These are phyloP conservation scores for Calephelis nemesis DNA, from an alignment of 1,140 invertebrate genomes.

Conservation along the genomic window DNA sequence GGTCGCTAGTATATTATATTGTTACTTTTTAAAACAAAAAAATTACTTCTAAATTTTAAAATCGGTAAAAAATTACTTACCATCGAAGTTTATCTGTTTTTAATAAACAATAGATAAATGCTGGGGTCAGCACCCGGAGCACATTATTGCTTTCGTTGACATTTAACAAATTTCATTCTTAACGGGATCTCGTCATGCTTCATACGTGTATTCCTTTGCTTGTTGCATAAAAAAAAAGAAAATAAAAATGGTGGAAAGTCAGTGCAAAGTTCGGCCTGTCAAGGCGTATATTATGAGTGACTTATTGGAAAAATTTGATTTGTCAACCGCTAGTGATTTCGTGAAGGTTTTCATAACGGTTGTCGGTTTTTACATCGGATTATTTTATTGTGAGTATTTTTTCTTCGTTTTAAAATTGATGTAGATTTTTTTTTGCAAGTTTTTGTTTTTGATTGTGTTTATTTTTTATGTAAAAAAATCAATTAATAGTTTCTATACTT, in stretches of 20 bases:
- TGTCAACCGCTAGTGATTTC: conserved; percentile 59
- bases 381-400: conserved; percentile 63
- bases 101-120: conserved; percentile 36
- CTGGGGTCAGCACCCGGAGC: conserved; percentile 39
- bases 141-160: conserved; percentile 40
- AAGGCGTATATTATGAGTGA: conserved; percentile 74
- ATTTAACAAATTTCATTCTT: conserved; percentile 38
- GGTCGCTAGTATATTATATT: no score
- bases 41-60: neutral
- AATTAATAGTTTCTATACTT: no score
- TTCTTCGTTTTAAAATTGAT: conserved; percentile 11
- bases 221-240: conserved; percentile 11
- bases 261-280: conserved; percentile 60
- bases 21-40: no score
- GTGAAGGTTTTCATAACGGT: conserved; percentile 58
- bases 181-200: conserved; percentile 36
- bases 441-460: conserved; percentile 17
- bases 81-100: conserved; percentile 4
- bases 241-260: conserved; percentile 61
- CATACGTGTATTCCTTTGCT: conserved; percentile 31
- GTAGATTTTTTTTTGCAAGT: neutral
- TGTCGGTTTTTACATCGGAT: conserved; percentile 61
- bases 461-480: no score
- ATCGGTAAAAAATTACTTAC: neutral
- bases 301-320: conserved; percentile 62